These are phyloP conservation scores for Pollimyrus isidori DNA, from an alignment of 2,113 vertebrate species.

Conservation along the genomic window DNA sequence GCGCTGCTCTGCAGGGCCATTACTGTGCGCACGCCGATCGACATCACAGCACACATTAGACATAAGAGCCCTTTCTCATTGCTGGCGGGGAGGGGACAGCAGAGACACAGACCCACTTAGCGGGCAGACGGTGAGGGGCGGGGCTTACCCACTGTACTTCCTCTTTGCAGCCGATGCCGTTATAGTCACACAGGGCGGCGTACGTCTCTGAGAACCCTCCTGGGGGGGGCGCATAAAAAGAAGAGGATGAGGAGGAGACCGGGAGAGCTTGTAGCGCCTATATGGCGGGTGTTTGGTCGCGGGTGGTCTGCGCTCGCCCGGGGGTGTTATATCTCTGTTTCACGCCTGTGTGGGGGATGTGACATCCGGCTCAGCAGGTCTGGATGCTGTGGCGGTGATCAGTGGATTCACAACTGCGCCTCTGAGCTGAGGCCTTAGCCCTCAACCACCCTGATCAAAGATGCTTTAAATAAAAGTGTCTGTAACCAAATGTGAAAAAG, in stretches of 20 bases:
- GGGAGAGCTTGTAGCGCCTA: not conserved
- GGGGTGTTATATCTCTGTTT: not conserved
- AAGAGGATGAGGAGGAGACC: slow-evolving; percentile 20
- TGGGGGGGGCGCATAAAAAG: slow-evolving; percentile 21
- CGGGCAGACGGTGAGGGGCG: not conserved
- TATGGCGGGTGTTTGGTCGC: not conserved
- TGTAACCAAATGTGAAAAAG: not conserved
- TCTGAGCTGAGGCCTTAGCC: not conserved
- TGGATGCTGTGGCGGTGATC: not conserved
- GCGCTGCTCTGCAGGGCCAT: not conserved
- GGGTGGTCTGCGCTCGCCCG: not conserved
- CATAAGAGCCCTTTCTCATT: not conserved
- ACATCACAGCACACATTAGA: not conserved
- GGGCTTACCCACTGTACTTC: slow-evolving; percentile 63
- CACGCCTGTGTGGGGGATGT: not conserved
- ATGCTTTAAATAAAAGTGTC: not conserved
- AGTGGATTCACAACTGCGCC: not conserved
- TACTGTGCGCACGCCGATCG: not conserved
- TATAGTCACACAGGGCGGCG: slow-evolving; percentile 78
- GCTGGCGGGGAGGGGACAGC: not conserved
- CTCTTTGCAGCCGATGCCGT: slow-evolving; percentile 68
- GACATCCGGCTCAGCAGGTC: not conserved
- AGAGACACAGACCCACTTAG: not conserved
- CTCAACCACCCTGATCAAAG: not conserved
- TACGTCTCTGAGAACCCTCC: slow-evolving; percentile 73